Conservation (phyloP, 2,797 vertebrate genomes). For the Lagodon rhomboides region DNA sequence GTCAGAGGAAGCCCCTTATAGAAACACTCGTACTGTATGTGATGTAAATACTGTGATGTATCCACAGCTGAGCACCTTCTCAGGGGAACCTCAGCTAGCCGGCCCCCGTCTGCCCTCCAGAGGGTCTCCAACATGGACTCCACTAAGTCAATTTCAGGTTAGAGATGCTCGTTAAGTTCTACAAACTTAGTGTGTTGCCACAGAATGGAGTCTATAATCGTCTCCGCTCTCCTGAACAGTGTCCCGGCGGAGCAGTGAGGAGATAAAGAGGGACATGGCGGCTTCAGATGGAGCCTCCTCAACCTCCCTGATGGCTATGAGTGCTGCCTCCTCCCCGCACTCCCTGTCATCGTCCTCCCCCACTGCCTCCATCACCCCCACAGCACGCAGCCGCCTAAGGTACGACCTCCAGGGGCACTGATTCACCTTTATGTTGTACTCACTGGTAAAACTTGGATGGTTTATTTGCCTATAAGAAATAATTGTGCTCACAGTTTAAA, state of each 20-base stretch:
- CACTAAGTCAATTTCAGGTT: constrained; percentile 92
- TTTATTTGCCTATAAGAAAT: neutral
- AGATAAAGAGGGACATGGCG: constrained; percentile 92
- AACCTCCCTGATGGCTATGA: constrained; percentile 91
- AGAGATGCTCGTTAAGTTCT: neutral
- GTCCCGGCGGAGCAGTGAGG: constrained; percentile 94
- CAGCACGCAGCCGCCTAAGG: constrained; percentile 94
- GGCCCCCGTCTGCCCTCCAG: constrained; percentile 88
- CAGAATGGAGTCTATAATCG: neutral
- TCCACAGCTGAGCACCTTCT: constrained; percentile 89
- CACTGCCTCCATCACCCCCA: constrained; percentile 94
- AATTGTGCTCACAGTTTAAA: constrained; percentile 1
- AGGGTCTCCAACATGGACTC: constrained; percentile 93
- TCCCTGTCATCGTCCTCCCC: constrained; percentile 91
- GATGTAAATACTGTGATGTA: constrained; percentile 47
- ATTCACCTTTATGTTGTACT: neutral
- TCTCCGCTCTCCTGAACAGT: constrained; percentile 76
- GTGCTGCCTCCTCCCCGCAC: constrained; percentile 90
- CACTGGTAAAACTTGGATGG: neutral
- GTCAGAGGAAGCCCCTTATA: constrained; percentile 48
- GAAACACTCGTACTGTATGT: constrained; percentile 19
- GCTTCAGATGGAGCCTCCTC: constrained; percentile 90
- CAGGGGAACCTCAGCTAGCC: constrained; percentile 88
- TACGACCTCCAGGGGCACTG: constrained; percentile 55
- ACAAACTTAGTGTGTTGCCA: too few species aligned